phyloP scores from a whole-genome alignment of 2,888 invertebrate species.

The Drosophila maculinotata region DNA sequence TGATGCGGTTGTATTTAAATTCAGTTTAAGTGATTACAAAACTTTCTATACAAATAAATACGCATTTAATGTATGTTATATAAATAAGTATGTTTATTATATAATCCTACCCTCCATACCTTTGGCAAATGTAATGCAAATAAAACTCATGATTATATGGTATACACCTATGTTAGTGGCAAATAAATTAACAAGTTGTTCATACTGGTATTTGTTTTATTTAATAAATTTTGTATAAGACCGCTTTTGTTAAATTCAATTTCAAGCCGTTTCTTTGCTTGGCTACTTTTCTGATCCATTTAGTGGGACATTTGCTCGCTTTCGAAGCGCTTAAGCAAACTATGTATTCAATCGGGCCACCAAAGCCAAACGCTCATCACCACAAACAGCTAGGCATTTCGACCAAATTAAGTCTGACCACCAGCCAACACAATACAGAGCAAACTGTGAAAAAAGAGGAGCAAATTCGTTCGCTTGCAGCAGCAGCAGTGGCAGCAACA shows the following conservation, averaged over 20 bases:
- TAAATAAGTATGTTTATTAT: background rate
- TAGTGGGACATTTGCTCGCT: conserved; percentile 1
- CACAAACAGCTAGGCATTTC: conserved; percentile 45
- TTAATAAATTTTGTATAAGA: too few species aligned
- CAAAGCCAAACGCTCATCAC: conserved; percentile 46
- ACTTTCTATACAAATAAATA: background rate
- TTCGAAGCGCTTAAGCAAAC: conserved; percentile 39
- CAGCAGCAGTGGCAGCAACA: conserved; percentile 36
- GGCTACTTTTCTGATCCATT: conserved; percentile 4
- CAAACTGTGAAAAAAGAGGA: conserved; percentile 27
- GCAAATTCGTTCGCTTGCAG: conserved; percentile 38
- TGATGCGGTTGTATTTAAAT: conserved; percentile 18
- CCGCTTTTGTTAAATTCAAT: too few species aligned
- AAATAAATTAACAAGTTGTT: too few species aligned
- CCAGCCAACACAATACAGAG: conserved; percentile 22
- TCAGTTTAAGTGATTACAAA: conserved; percentile 12
- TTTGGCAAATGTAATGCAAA: too few species aligned
- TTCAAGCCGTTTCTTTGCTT: too few species aligned
- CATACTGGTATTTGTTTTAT: too few species aligned
- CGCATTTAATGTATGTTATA: background rate
- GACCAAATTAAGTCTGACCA: conserved; percentile 59
- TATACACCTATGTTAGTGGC: too few species aligned
- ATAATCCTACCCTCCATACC: too few species aligned
- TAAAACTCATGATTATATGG: too few species aligned
- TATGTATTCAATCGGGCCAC: conserved; percentile 29